Evolutionary conservation across 2,113 vertebrate species (phyloP).

Genomic region (Pomatorhinus ruficollis): DNA sequence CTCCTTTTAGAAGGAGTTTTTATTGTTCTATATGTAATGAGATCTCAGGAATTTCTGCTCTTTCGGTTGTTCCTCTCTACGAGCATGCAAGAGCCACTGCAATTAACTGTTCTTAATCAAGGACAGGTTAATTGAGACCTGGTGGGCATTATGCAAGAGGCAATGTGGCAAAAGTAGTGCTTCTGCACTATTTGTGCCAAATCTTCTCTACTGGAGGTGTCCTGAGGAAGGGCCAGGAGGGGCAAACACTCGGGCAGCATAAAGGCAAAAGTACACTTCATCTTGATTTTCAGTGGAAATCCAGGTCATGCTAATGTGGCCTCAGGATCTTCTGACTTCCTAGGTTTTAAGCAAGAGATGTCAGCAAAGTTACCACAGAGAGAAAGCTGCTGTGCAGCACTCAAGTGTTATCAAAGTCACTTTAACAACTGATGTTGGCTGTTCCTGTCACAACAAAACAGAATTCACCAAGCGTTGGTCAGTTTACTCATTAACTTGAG

Average conservation of each 20-base stretch:
- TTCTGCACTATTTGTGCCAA: not conserved
- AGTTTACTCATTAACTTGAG: accelerated
- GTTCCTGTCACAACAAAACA: not conserved
- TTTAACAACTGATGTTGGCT: not conserved
- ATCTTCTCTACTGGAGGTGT: not conserved
- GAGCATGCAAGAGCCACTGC: not conserved
- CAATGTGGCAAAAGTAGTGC: not conserved
- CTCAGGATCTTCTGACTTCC: not conserved
- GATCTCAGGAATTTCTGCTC: not conserved
- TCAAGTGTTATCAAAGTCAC: not conserved
- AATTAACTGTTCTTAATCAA: not conserved
- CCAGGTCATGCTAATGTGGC: not conserved
- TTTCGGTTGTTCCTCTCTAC: not conserved
- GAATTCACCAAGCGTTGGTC: not conserved
- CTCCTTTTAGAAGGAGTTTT: not conserved
- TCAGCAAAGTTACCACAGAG: not conserved
- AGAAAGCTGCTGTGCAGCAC: not conserved
- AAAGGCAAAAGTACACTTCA: not conserved
- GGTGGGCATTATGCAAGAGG: not conserved
- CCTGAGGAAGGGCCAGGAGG: not conserved
- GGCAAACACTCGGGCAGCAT: not conserved
- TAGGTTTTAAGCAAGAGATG: not conserved
- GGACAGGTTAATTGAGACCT: not conserved
- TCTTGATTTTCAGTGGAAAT: not conserved
- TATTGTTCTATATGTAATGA: not conserved